phyloP scores from a whole-genome alignment of 2,113 vertebrate genomes.

The Capreolus pygargus region DNA sequence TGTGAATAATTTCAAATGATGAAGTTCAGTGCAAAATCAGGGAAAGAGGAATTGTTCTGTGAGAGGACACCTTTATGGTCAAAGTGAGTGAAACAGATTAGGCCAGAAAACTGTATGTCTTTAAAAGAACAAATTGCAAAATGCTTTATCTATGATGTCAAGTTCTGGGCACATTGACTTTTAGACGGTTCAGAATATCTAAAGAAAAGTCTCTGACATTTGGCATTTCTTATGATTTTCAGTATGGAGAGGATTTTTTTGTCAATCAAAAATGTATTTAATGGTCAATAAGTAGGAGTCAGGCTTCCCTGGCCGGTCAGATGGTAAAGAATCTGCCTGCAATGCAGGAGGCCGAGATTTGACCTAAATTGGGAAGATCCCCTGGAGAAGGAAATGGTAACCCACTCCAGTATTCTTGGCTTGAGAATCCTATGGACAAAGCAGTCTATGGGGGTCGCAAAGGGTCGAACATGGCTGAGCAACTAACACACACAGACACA shows the following conservation, averaged over 20 bases:
- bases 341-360: background rate
- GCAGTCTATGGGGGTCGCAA: rapidly evolving
- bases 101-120: background rate
- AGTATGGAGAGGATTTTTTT: background rate
- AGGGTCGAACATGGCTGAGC: background rate
- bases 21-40: background rate
- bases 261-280: background rate
- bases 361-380: background rate
- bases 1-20: background rate
- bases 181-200: background rate
- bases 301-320: background rate
- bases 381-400: background rate
- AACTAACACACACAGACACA: background rate
- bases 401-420: background rate
- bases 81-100: background rate
- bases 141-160: background rate
- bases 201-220: background rate
- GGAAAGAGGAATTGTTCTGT: background rate
- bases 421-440: background rate
- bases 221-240: background rate
- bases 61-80: background rate
- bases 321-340: background rate
- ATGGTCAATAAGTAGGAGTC: background rate
- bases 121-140: background rate
- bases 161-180: background rate